Conservation (phyloP, 2,113 vertebrate species). For the Sprattus sprattus region DNA sequence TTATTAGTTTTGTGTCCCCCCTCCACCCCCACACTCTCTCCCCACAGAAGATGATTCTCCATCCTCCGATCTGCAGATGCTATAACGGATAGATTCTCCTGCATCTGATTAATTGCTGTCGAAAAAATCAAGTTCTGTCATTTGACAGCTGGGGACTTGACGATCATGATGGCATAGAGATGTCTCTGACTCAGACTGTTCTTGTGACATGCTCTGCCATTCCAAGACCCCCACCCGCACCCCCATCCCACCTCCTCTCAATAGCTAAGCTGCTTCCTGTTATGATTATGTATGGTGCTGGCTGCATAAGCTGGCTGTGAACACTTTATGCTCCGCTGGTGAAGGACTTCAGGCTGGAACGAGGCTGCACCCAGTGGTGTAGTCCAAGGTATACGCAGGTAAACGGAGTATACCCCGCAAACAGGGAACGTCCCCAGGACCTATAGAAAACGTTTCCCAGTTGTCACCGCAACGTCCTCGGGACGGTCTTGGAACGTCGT, state of each 20-base stretch:
- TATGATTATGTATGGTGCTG: neutral
- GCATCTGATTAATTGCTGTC: neutral
- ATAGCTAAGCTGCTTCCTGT: neutral
- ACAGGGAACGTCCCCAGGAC: no score
- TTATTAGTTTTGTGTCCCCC: neutral
- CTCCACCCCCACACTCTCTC: no score
- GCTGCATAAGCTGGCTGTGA: conserved; percentile 3
- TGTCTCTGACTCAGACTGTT: neutral
- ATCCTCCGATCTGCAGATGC: no score
- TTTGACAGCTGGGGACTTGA: neutral
- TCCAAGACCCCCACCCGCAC: neutral
- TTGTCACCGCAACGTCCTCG: no score
- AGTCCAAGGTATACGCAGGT: no score
- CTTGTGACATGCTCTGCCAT: neutral
- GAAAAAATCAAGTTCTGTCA: neutral
- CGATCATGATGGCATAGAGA: neutral
- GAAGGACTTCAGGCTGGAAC: neutral
- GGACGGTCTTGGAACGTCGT: no score
- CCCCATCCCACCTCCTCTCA: neutral
- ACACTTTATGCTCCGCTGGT: neutral
- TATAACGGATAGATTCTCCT: no score
- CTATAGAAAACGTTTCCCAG: no score
- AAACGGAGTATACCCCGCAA: no score
- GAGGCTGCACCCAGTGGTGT: neutral
- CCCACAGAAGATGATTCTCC: no score